Evolutionary conservation across 2,797 vertebrate species (phyloP).

Genomic region (Hoplostethus atlanticus): DNA sequence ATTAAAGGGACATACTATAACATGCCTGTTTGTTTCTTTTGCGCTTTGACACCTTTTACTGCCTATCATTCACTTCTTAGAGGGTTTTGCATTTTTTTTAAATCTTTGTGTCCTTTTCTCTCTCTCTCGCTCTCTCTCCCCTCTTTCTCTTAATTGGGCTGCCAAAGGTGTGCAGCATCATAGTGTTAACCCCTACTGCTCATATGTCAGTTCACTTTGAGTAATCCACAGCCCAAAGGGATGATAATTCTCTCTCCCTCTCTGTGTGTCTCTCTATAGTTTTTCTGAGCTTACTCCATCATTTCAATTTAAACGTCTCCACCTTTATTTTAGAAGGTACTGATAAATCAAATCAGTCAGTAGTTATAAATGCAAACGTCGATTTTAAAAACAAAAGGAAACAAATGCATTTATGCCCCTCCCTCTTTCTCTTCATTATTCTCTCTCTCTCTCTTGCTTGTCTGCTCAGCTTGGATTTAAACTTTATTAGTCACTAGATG

Average conservation of each 20-base stretch:
- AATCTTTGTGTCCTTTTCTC: conserved; percentile 12
- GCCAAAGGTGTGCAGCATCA: not conserved
- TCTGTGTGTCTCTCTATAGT: not conserved
- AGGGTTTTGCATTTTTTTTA: not conserved
- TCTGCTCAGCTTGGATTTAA: no score
- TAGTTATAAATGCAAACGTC: no score
- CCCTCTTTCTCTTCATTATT: no score
- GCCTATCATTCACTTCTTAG: conserved; percentile 7
- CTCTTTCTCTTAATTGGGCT: not conserved
- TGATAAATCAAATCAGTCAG: no score
- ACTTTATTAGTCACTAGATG: no score
- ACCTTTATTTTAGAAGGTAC: no score
- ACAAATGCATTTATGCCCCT: no score
- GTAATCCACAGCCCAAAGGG: not conserved
- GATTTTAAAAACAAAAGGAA: no score
- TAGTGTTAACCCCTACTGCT: not conserved
- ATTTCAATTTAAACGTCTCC: not conserved
- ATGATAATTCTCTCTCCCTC: not conserved
- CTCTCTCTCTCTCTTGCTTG: no score
- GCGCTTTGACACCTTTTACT: not conserved
- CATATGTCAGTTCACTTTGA: not conserved
- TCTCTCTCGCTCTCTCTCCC: not conserved
- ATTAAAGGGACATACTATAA: not conserved
- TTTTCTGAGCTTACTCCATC: not conserved
- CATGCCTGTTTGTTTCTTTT: not conserved